A percentile compares a stretch with the other conserved stretches of the same genome.
These are phyloP conservation scores for Pissodes strobi DNA, from an alignment of 1,140 invertebrate genomes.

Conservation along the genomic window DNA sequence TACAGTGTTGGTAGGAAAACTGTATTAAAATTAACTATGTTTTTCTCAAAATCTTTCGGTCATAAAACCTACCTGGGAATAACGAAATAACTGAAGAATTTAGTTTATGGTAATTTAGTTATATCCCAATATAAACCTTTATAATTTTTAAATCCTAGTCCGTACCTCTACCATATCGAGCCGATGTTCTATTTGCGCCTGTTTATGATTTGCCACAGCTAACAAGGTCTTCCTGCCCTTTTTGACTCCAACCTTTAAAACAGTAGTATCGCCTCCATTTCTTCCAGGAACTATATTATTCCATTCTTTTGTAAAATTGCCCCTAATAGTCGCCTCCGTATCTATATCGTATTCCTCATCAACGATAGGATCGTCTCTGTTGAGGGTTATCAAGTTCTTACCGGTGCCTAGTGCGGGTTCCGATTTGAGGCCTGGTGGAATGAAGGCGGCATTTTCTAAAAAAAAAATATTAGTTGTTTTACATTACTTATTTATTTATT, in stretches of 20 bases:
- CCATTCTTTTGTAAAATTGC: slow-evolving; percentile 19
- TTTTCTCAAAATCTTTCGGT: too few species aligned
- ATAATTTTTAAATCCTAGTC: too few species aligned
- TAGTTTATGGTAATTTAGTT: too few species aligned
- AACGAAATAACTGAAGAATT: too few species aligned
- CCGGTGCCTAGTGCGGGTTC: slow-evolving; percentile 45
- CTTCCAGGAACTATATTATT: slow-evolving; percentile 37
- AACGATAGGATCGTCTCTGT: slow-evolving; percentile 23
- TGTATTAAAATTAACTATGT: background rate
- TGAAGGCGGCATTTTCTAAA: slow-evolving; percentile 46
- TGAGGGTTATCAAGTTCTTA: slow-evolving; percentile 39
- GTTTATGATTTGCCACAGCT: slow-evolving; percentile 46
- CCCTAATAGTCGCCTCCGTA: slow-evolving; percentile 35
- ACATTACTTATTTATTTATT: too few species aligned
- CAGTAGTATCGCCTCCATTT: slow-evolving; percentile 40
- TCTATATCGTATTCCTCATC: slow-evolving; percentile 29
- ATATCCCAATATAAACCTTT: too few species aligned
- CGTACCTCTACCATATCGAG: slow-evolving; percentile 52
- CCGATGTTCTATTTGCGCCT: slow-evolving; percentile 41
- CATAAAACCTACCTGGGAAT: too few species aligned
- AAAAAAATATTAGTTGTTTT: too few species aligned
- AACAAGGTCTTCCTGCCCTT: slow-evolving; percentile 36
- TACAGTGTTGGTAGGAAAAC: too few species aligned
- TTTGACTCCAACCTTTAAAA: slow-evolving; percentile 45
- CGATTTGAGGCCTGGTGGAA: slow-evolving; percentile 46